Evolutionary conservation across 2,888 invertebrate genomes (phyloP), one percentile per base, ranked within the genome.

Genomic region (Oligia latruncula): DNA sequence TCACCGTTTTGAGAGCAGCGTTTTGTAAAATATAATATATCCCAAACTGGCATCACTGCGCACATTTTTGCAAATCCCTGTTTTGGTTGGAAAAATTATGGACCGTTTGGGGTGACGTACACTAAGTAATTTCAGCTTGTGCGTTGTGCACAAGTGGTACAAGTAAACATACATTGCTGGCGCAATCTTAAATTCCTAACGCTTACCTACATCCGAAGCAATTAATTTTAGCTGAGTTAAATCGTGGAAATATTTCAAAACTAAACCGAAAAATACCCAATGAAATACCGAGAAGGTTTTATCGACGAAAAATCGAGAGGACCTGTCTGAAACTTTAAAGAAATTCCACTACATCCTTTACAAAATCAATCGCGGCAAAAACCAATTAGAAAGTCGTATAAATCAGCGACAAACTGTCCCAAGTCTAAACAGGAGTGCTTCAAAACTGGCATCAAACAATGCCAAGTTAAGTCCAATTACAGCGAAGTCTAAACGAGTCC

Each of bases 401-500:
- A 92, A 92, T 92, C 90, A 90, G 88, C 82, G 81, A 79, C 89
- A 88, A 91, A 92, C 89, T 90, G 91, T 90, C 88, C 88, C 43
- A 66, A 77, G 79, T 77, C 90, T 90, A 90, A 88, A 88, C 86
- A 88, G 88, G 88, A 88, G 88, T 85, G 88, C 88, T 92, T 91
- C 90, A 90, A 90, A 92, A 91, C 92, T 93, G 91, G 90, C 93
- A 92, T 94, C 94, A 94, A 95, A 95, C 94, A 95, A 94, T 93
- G 93, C 92, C 93, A 92, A 95, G 93, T 94, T 93, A 92, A 93
- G 93, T 95, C 93, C 94, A 96, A 95, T 96, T 95, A 95, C 93
- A 92, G 91, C 87, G 80, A 91, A 94, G 91, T 93, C 93, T 92
- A 93, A 95, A 95, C 94, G 94, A 94, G 92, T 92, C 95, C 92